Conservation (phyloP, 53 echinoderm and acorn worm species). For the Arbacia lixula region DNA sequence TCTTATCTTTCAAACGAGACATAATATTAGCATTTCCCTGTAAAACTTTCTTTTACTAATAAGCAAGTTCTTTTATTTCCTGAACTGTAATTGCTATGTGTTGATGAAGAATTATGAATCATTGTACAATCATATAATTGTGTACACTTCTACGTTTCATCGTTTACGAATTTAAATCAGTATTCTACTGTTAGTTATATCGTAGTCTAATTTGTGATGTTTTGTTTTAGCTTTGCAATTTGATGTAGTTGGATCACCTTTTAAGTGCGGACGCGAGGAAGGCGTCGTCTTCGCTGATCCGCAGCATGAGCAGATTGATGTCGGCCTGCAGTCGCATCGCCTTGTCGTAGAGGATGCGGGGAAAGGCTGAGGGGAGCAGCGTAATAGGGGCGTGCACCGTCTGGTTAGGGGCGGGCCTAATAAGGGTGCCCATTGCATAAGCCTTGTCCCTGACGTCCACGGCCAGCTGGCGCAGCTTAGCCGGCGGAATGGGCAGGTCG, state of each 20-base stretch:
- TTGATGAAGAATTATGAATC: no score
- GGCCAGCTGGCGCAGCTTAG: not conserved
- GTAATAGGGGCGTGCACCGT: slow-evolving; percentile 65
- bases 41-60: no score
- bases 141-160: no score
- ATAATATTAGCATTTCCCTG: no score
- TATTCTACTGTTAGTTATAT: no score
- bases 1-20: no score
- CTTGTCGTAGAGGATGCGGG: slow-evolving; percentile 55
- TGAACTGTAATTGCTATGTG: no score
- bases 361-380: slow-evolving; percentile 78
- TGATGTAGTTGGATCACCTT: slow-evolving; percentile 50
- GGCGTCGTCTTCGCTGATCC: slow-evolving; percentile 67
- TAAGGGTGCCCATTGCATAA: slow-evolving; percentile 41
- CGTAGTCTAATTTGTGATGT: not conserved
- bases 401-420: slow-evolving; percentile 8
- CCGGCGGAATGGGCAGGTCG: slow-evolving; percentile 2
- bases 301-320: slow-evolving; percentile 71
- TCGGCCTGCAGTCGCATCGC: slow-evolving; percentile 59
- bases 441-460: not conserved
- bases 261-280: slow-evolving; percentile 64
- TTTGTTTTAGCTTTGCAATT: not conserved
- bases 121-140: no score
- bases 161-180: no score
- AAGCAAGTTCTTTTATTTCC: no score